Base-by-base conservation (phyloP, 2,797 vertebrate species). In the Sebastes minor region DNA sequence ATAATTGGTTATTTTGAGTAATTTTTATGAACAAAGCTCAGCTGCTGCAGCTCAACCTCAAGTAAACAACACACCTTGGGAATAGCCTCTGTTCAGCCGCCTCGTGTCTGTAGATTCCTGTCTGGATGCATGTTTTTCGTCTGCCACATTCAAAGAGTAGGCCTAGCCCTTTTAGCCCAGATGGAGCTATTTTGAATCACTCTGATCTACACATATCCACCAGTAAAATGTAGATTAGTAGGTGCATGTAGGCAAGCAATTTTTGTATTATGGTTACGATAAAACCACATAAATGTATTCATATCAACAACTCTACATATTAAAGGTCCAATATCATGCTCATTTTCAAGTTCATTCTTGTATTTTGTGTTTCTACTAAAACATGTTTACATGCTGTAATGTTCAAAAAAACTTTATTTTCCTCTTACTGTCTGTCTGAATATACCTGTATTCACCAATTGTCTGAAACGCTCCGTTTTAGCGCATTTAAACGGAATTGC, bases 1-100 rank as follows among this genome's bases (percentile, higher is more conserved):
- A 94, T 96, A 95, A 96, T 96, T 96, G 94, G 92, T 94, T 96
- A 95, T 96, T 96, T 94, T 94, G 91, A 95, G 95, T 95, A 94
- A 95, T 95, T 95, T 92, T 92, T 88, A 90, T 92, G 85, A 94
- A 94, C 91, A 93, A 92, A 95, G 93, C 94, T 96, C 93, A 94
- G 94, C 95, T 95, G 95, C 92, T 86, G 87, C 85, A 87, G 91
- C 92, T 95, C 92, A 94, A 94, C 90, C 93, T 94, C 91, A 86
- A 93, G 94, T 94, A 95, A 95, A 95, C 91, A 93, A 87, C 87
- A 86, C 90, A 94, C 93, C 92, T 91, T 92, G 94, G 95, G 95
- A 96, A 95, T 95, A 93, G 81, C 91, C 89, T 89, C 84, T 83
- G 81, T 81, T 90, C 77, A 85, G 84, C 74, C 64, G 30, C 68